Evolutionary conservation across 2,888 invertebrate genomes (phyloP), one percentile per base, ranked within the genome.

Genomic region (Drosophila acutilabella): DNA sequence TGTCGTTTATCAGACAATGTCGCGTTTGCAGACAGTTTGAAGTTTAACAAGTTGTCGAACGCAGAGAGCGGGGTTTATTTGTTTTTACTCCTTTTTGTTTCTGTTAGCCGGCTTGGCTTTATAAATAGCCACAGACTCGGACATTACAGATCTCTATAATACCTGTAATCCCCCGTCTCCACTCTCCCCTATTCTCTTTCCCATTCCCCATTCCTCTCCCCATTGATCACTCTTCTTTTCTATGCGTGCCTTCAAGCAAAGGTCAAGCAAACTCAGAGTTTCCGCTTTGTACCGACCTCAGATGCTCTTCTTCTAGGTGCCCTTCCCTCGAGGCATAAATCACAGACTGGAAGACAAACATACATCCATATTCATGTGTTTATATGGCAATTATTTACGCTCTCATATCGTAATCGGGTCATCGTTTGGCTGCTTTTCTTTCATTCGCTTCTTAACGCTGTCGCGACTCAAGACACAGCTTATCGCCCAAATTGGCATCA

Each of bases 11-110:
- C 88, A 85, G 83, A 81, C 81, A 78, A 74, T 90, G 90, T 90
- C 88, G 80, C 86, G 78, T 88, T 80, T 78, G 78, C 78, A 84
- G 88, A 90, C 90, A 89, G 83, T 88, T 90, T 85, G 84, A 89
- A 89, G 86, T 87, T 90, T 88, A 89, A 89, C 90, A 90, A 84
- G 88, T 88, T 88, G 88, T 83, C 81, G 81, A 80, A 78, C 72
- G 80, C 74, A 59, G 74, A 65, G 67, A 59, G 67, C 65, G 57
- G 57, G 72, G 74, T 60, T 67, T 74, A 57, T 74, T 77, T 78
- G 70, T 74, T 74, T 69, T 74, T 56, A 42, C 62, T 77, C 59
- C 68, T 58, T 48, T 64, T 64, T 41, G 36, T 61, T 54, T 53
- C 52, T 62, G 13, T 77, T 57, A 65, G 78, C 51, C 77, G 67